These are phyloP conservation scores for Sylvia atricapilla DNA, from an alignment of 2,113 vertebrate species.

Conservation along the genomic window DNA sequence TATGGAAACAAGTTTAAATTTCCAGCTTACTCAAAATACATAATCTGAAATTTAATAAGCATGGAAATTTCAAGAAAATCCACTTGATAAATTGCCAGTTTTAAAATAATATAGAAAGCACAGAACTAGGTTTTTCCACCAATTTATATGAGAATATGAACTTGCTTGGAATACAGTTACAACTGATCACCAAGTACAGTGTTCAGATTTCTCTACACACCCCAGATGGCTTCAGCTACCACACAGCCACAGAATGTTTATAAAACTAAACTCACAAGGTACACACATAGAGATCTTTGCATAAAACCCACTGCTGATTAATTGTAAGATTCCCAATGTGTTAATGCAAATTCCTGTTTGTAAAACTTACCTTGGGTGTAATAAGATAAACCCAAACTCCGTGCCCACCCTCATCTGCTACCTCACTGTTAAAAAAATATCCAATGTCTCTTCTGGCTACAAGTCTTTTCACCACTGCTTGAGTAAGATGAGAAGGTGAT, in stretches of 20 bases:
- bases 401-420: background rate
- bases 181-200: constrained; percentile 17
- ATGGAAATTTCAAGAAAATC: constrained; percentile 70
- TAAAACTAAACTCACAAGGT: background rate
- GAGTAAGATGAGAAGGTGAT: background rate
- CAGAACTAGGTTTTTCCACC: constrained; percentile 60
- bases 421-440: background rate
- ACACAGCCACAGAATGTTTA: background rate
- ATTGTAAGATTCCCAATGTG: background rate
- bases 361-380: background rate
- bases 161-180: constrained; percentile 55
- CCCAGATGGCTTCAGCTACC: background rate
- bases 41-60: constrained; percentile 79
- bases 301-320: background rate
- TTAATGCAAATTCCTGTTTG: background rate
- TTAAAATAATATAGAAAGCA: constrained; percentile 58
- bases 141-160: constrained; percentile 66
- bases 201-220: constrained; percentile 17
- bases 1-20: constrained; percentile 75
- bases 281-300: background rate
- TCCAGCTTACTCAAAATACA: constrained; percentile 68
- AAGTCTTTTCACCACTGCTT: background rate
- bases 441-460: background rate
- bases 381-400: background rate
- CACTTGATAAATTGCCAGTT: constrained; percentile 65